Evolutionary conservation across 2,797 vertebrate genomes (phyloP).

Genomic region (Oreonectes daqikongensis): DNA sequence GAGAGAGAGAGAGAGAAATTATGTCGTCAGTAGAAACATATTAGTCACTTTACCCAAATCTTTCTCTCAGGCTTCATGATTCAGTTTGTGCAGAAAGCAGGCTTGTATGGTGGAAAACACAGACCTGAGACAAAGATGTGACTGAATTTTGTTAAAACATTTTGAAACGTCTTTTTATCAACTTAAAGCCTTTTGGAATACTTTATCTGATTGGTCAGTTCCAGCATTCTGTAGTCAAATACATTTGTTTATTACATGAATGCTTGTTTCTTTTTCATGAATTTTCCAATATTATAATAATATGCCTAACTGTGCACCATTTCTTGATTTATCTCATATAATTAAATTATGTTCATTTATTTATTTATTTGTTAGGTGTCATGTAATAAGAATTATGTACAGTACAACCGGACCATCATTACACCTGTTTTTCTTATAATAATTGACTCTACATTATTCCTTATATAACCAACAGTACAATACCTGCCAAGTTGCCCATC

Average conservation of each 20-base stretch:
- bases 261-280: not conserved
- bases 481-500: not conserved
- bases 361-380: not conserved
- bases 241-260: not conserved
- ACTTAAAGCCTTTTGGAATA: not conserved
- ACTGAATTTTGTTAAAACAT: not conserved
- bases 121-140: not conserved
- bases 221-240: not conserved
- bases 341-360: too few relatives aligned
- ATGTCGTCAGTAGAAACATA: slow-evolving; percentile 37
- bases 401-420: too few relatives aligned
- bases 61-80: not conserved
- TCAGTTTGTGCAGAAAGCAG: slow-evolving; percentile 13
- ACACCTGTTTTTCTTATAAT: not conserved
- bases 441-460: not conserved
- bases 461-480: not conserved
- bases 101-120: slow-evolving; percentile 2
- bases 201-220: not conserved
- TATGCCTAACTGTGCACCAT: too few relatives aligned
- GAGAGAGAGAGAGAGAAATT: slow-evolving; percentile 3
- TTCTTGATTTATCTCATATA: too few relatives aligned
- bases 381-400: not conserved
- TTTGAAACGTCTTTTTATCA: not conserved
- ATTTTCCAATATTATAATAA: not conserved
- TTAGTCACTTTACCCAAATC: slow-evolving; percentile 20